Base-by-base conservation (phyloP, 2,888 invertebrate genomes). In the Sesia bembeciformis region DNA sequence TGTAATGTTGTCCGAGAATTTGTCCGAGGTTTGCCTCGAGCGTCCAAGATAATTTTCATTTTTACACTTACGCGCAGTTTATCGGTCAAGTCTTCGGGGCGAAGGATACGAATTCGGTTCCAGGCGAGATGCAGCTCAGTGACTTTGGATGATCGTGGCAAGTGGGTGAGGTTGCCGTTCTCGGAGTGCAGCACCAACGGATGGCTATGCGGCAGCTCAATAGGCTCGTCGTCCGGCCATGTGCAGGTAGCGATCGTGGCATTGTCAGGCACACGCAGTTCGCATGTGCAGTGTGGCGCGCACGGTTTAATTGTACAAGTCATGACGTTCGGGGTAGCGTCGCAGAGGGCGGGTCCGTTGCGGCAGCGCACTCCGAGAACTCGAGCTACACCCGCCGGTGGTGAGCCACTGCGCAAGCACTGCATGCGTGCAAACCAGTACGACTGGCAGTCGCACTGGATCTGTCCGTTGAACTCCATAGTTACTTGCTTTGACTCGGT, bases 401-500 rank as follows among this genome's bases (percentile, higher is more conserved):
- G 54, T 49, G 40, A 54, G 56, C 53, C 49, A 54, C 56, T 56
- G 57, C 52, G 52, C 52, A 59, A 58, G 56, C 57, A n/a, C 42
- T 53, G 56, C 54, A 65, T 64, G 43, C 60, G 64, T 60, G 63
- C 66, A 56, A 57, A 55, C 66, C 66, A 65, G 64, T 68, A 70
- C 60, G 57, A 52, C 41, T 5, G 7, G 61, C 70, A 69, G 61
- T 69, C 67, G 63, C 71, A 72, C 52, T 38, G n/a, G 53, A 67
- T 59, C 51, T n/a, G 51, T 52, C 52, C 8, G 53, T 66, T 59
- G 5, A 39, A 39, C 7, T 38, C 3, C 5, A 50, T 8, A 3
- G 8, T 7, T 5, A 50, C 50, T 50, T 50, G 3, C 46, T 46
- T 46, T 46, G 8, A 5, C 5, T 4, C 46, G 23, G 5, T n/a